A percentile compares a stretch with the other conserved stretches of the same genome.
These are phyloP conservation scores for Drosophila funebris DNA, from an alignment of 1,140 invertebrate species.

Conservation along the genomic window DNA sequence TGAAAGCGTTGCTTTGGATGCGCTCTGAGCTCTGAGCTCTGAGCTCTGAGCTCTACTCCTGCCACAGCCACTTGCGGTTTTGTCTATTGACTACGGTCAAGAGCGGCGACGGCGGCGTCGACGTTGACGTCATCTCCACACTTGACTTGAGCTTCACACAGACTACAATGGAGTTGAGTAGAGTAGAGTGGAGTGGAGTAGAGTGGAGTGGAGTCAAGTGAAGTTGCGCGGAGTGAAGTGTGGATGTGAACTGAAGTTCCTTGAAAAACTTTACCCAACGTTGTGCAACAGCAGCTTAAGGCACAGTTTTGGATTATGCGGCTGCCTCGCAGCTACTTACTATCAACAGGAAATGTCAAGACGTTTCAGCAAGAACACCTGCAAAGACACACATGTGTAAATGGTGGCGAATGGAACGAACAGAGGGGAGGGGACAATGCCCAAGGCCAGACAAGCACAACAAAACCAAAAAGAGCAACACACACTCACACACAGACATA, in stretches of 20 bases:
- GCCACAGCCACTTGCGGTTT: constrained; percentile 31
- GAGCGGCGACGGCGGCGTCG: constrained; percentile 31
- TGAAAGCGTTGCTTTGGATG: constrained; percentile 59
- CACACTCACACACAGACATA: constrained; percentile 10
- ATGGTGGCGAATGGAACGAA: constrained; percentile 8
- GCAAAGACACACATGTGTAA: constrained; percentile 23
- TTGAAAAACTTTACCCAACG: constrained; percentile 39
- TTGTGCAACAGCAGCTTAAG: constrained; percentile 25
- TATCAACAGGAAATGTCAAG: constrained; percentile 38
- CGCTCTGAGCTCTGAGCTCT: constrained; percentile 9
- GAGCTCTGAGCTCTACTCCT: constrained; percentile 2
- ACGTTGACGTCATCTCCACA: constrained; percentile 26
- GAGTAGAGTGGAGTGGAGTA: not conserved
- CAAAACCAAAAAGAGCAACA: constrained; percentile 15
- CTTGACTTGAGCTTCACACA: constrained; percentile 43
- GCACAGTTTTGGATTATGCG: constrained; percentile 19
- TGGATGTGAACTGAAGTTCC: constrained; percentile 40
- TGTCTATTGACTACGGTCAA: constrained; percentile 56
- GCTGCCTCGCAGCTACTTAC: constrained; percentile 13
- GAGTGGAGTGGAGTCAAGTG: not conserved
- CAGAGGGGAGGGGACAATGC: not conserved
- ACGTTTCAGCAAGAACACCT: constrained; percentile 47
- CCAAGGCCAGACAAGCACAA: constrained; percentile 42
- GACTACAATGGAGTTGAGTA: constrained; percentile 9
- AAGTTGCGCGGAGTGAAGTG: constrained; percentile 10